Conservation (phyloP, 2,888 invertebrate species). For the Stenolophus ochropezus region DNA sequence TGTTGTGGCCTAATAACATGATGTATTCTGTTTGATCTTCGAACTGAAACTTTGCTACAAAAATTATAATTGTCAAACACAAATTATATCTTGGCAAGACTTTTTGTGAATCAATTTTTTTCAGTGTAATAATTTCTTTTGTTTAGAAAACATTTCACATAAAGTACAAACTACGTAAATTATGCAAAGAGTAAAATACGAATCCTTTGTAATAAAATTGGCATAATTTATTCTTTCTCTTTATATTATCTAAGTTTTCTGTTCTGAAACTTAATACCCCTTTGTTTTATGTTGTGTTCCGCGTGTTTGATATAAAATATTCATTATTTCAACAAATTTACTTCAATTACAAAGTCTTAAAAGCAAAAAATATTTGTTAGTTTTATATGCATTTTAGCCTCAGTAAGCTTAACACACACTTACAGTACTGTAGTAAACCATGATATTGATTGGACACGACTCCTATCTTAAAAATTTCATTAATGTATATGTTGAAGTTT, state of each 20-base stretch:
- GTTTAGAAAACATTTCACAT: not conserved
- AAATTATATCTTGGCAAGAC: not conserved
- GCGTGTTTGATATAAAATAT: not conserved
- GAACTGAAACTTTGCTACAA: slow-evolving; percentile 30
- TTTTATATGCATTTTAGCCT: no score
- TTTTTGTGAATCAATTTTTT: not conserved
- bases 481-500: no score
- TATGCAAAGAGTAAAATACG: not conserved
- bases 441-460: no score
- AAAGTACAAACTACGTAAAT: slow-evolving; percentile 15
- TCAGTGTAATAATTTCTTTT: not conserved
- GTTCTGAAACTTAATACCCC: not conserved
- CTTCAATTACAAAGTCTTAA: no score
- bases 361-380: no score
- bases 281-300: not conserved
- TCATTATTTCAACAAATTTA: not conserved
- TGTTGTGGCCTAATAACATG: not conserved
- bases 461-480: no score
- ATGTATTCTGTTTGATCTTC: slow-evolving; percentile 23
- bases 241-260: not conserved
- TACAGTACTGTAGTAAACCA: no score
- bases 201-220: not conserved
- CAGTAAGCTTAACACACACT: no score
- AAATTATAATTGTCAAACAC: slow-evolving; percentile 18
- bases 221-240: not conserved